These are phyloP conservation scores for Rachycentron canadum DNA, from an alignment of 2,797 vertebrate species.

Conservation along the genomic window DNA sequence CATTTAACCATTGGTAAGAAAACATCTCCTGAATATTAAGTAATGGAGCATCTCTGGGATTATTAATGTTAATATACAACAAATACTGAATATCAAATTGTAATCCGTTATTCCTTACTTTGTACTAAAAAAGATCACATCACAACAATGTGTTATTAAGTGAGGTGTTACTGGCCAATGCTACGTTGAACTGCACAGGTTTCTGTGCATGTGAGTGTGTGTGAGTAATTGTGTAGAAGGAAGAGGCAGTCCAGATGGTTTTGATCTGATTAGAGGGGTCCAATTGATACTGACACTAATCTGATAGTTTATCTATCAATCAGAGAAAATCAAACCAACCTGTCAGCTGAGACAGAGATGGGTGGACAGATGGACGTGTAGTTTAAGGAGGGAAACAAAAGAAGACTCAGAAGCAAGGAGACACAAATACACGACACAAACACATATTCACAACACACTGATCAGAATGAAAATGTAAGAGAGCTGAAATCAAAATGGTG, in stretches of 20 bases:
- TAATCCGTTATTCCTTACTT: neutral
- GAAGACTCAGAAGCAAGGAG: conserved; percentile 1
- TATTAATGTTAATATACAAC: neutral
- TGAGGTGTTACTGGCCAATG: neutral
- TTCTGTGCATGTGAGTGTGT: neutral
- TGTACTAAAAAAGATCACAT: neutral
- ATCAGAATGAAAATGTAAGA: conserved; percentile 22
- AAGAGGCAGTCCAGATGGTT: conserved; percentile 45
- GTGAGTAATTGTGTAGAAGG: neutral
- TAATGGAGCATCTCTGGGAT: neutral
- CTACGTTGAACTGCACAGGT: neutral
- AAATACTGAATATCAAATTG: neutral
- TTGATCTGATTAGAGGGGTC: conserved; percentile 50
- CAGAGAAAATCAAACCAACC: conserved; percentile 37
- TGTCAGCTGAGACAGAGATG: conserved; percentile 49
- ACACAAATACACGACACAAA: conserved; percentile 10
- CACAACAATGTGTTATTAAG: neutral
- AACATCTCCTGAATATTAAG: neutral
- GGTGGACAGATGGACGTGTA: neutral
- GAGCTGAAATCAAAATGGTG: conserved; percentile 65
- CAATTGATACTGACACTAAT: conserved; percentile 51
- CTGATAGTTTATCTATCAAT: conserved; percentile 60
- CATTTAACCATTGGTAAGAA: no score
- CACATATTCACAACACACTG: neutral
- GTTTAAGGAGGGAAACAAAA: neutral